Percentiles rank a stretch among this genome's conserved stretches.
Evolutionary conservation across 2,888 invertebrate genomes (phyloP).

Genomic region (Eristalis pertinax): DNA sequence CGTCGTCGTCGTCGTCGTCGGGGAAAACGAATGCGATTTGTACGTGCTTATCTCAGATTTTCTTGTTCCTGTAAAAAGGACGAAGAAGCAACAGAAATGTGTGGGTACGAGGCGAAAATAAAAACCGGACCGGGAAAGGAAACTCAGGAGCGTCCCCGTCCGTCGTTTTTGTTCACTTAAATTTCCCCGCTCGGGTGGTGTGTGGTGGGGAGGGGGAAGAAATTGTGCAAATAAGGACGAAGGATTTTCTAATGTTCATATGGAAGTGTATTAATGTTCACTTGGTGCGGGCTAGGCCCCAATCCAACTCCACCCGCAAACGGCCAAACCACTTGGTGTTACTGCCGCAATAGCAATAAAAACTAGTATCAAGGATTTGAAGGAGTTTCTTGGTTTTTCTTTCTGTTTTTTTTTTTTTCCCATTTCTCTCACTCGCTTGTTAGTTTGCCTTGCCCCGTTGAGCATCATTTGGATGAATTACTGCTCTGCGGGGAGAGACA

Average conservation of each 20-base stretch:
- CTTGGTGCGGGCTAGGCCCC: conserved; percentile 15
- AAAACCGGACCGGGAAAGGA: conserved; percentile 27
- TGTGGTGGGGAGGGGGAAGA: conserved; percentile 7
- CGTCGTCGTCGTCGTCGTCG: conserved; percentile 57
- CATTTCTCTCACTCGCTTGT: background rate
- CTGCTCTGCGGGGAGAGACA: background rate
- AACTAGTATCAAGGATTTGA: conserved; percentile 62
- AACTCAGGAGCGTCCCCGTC: conserved; percentile 30
- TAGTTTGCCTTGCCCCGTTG: conserved; percentile 7
- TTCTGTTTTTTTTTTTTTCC: background rate
- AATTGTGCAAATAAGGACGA: conserved; percentile 68
- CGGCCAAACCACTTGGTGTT: conserved; percentile 1
- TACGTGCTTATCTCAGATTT: conserved; percentile 79
- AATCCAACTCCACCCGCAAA: background rate
- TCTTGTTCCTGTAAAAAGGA: conserved; percentile 53
- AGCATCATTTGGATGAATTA: conserved; percentile 47
- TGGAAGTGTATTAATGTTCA: conserved; percentile 71
- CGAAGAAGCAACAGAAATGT: conserved; percentile 15
- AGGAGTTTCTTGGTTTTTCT: conserved; percentile 14
- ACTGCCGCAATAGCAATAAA: conserved; percentile 51
- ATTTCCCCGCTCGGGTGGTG: conserved; percentile 11
- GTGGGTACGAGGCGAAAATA: background rate
- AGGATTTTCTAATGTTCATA: conserved; percentile 66
- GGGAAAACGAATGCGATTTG: conserved; percentile 80
- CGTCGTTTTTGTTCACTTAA: conserved; percentile 22